phyloP scores from a whole-genome alignment of 2,113 vertebrate species.

The Nicator chloris region DNA sequence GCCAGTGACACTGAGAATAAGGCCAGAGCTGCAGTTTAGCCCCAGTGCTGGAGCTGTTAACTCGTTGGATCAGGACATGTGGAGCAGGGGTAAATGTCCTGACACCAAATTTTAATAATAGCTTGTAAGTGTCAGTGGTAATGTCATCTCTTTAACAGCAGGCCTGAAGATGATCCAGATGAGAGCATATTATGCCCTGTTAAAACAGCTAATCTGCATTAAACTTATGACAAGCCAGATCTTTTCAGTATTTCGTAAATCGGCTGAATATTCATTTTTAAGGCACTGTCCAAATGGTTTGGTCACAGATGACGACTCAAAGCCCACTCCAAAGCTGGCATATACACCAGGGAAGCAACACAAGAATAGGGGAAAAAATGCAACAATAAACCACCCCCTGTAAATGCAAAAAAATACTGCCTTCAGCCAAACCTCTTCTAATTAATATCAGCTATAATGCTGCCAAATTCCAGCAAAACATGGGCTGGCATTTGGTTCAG shows the following conservation, averaged over 20 bases:
- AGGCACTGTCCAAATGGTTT: constrained; percentile 27
- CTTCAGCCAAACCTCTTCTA: background rate
- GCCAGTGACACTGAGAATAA: constrained; percentile 44
- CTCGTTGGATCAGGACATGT: background rate
- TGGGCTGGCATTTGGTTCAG: background rate
- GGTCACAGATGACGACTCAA: constrained; percentile 13
- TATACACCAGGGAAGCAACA: background rate
- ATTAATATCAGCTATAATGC: background rate
- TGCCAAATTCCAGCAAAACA: background rate
- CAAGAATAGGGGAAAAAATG: background rate
- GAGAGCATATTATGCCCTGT: constrained; percentile 21
- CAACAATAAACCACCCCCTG: background rate
- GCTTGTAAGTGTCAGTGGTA: constrained; percentile 52
- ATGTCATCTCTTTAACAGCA: constrained; percentile 40
- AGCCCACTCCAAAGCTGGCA: background rate
- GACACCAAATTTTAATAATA: constrained; percentile 60
- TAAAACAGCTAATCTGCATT: constrained; percentile 51
- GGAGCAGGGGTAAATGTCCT: background rate
- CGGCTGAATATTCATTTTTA: constrained; percentile 32
- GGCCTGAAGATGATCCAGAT: constrained; percentile 21
- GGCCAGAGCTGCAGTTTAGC: background rate
- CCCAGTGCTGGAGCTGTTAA: background rate
- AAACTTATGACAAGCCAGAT: constrained; percentile 31
- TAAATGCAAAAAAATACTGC: background rate
- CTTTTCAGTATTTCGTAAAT: constrained; percentile 21